phyloP scores from a whole-genome alignment of 2,888 invertebrate species.

The Hydrotaea cyrtoneurina region DNA sequence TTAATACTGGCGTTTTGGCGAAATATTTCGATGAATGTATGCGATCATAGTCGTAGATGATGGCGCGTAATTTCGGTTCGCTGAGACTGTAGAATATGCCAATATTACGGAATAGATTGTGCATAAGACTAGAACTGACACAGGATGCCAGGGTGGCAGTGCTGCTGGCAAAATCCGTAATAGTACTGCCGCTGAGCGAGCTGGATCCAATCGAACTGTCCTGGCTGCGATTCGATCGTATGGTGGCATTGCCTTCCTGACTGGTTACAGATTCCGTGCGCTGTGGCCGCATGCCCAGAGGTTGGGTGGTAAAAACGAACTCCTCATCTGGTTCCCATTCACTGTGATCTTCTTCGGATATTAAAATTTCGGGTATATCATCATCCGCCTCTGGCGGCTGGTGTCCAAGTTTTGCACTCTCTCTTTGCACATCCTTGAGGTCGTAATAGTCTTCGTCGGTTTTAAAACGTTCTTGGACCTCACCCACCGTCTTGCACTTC shows the following conservation, averaged over 20 bases:
- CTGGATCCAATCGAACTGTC: constrained; percentile 58
- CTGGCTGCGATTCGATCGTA: constrained; percentile 59
- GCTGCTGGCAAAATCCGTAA: constrained; percentile 76
- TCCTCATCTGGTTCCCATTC: constrained; percentile 81
- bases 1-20: constrained; percentile 56
- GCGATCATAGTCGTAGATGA: constrained; percentile 79
- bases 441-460: constrained; percentile 69
- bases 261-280: constrained; percentile 51
- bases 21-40: constrained; percentile 74
- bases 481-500: constrained; percentile 79
- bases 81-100: constrained; percentile 77
- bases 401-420: not conserved
- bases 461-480: constrained; percentile 73
- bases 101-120: constrained; percentile 76
- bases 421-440: constrained; percentile 41
- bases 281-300: not conserved
- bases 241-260: constrained; percentile 63
- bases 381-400: not conserved
- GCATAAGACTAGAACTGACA: constrained; percentile 69
- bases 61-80: constrained; percentile 78
- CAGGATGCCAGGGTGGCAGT: constrained; percentile 75
- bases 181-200: constrained; percentile 76
- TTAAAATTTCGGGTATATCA: constrained; percentile 61
- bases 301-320: constrained; percentile 77
- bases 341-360: constrained; percentile 74